Conservation (phyloP, 2,888 invertebrate species). For the Tetheella fluctuosa region DNA sequence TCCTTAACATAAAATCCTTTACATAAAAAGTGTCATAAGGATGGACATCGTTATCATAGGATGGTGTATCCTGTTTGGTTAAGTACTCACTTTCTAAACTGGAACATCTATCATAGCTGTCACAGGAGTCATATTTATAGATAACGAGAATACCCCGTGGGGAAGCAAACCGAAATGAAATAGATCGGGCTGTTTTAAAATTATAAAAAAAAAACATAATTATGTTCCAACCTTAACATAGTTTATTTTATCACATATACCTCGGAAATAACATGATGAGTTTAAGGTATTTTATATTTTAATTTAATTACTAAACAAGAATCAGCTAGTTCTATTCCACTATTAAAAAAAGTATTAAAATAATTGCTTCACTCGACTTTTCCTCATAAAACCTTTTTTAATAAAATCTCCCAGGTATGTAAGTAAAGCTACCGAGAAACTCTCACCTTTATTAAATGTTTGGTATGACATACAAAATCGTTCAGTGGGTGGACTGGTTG, state of each 20-base stretch:
- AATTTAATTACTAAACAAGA: neutral
- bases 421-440: slow-evolving; percentile 43
- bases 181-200: too few relatives aligned
- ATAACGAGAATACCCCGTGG: slow-evolving; percentile 58
- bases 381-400: neutral
- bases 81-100: slow-evolving; percentile 63
- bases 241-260: neutral
- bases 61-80: slow-evolving; percentile 73
- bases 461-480: slow-evolving; percentile 65
- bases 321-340: neutral
- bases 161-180: slow-evolving; percentile 28
- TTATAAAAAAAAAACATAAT: too few relatives aligned
- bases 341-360: neutral
- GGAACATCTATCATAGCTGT: slow-evolving; percentile 78
- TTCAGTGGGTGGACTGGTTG: slow-evolving; percentile 79
- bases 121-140: slow-evolving; percentile 59
- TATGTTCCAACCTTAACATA: neutral
- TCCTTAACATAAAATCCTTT: slow-evolving; percentile 48
- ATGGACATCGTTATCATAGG: slow-evolving; percentile 70
- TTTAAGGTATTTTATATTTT: neutral
- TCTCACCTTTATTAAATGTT: slow-evolving; percentile 55
- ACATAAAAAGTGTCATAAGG: slow-evolving; percentile 52
- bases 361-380: neutral
- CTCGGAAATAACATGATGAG: neutral
- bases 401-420: slow-evolving; percentile 7